These are phyloP conservation scores for Cinara cedri DNA, from an alignment of 2,888 invertebrate species.

Conservation along the genomic window DNA sequence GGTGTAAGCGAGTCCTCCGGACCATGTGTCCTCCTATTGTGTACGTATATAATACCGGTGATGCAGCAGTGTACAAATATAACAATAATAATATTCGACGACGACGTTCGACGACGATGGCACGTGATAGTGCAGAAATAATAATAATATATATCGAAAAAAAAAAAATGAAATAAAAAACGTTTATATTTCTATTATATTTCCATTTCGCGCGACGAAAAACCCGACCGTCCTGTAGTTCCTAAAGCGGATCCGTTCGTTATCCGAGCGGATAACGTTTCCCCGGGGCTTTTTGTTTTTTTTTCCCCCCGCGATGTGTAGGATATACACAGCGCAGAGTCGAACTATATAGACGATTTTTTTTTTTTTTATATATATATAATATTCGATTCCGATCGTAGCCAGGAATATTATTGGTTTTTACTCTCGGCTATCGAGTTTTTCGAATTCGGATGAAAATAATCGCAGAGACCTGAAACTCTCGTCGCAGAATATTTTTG, in stretches of 20 bases:
- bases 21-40: conserved; percentile 47
- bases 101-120: conserved; percentile 6
- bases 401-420: too few species aligned
- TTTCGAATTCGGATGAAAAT: too few species aligned
- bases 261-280: conserved; percentile 37
- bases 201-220: conserved; percentile 4
- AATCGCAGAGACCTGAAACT: too few species aligned
- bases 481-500: too few species aligned
- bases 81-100: background rate
- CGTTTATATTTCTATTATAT: conserved; percentile 44
- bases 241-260: conserved; percentile 2
- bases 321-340: too few species aligned
- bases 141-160: too few species aligned
- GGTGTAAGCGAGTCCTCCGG: conserved; percentile 43
- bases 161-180: too few species aligned
- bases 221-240: background rate
- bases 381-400: too few species aligned
- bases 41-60: background rate
- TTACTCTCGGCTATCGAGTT: too few species aligned
- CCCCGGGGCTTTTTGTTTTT: conserved; percentile 47
- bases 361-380: background rate
- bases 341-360: too few species aligned
- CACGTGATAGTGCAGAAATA: conserved; percentile 55
- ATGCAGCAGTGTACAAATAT: background rate
- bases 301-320: too few species aligned